phyloP scores from a whole-genome alignment of 2,888 invertebrate species.

The Spodoptera littoralis region DNA sequence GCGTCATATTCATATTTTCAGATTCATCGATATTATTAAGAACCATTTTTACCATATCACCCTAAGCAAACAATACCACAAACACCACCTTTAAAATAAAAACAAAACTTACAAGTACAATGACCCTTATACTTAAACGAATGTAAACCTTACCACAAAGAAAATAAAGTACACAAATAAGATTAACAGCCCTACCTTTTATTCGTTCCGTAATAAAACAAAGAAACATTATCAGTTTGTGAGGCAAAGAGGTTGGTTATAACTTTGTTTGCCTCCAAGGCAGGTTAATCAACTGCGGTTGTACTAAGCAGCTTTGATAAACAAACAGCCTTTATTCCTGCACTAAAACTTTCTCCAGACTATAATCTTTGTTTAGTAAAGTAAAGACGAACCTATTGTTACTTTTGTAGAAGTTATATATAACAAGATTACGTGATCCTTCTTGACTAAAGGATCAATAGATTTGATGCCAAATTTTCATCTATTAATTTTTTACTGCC shows the following conservation, averaged over 20 bases:
- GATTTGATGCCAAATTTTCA: no score
- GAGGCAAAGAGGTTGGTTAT: constrained; percentile 15
- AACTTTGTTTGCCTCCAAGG: constrained; percentile 15
- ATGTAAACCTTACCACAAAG: constrained; percentile 9
- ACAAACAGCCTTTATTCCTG: constrained; percentile 12
- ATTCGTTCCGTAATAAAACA: constrained; percentile 29
- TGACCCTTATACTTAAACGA: constrained; percentile 19
- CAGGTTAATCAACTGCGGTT: constrained; percentile 27
- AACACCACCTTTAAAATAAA: no score
- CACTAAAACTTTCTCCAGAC: constrained; percentile 14
- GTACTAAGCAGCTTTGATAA: constrained; percentile 8
- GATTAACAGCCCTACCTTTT: constrained; percentile 33
- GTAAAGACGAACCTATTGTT: no score
- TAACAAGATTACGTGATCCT: no score
- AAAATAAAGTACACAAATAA: constrained; percentile 24
- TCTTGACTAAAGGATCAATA: no score
- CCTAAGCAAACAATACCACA: no score
- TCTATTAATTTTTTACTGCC: no score
- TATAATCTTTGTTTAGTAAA: constrained; percentile 1
- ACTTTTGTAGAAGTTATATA: no score
- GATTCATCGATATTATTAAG: no score
- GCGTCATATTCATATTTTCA: no score
- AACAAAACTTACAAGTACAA: background rate
- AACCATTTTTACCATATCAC: no score
- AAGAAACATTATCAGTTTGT: constrained; percentile 27